Evolutionary conservation across 2,113 vertebrate species (phyloP).

Genomic region (Laterallus jamaicensis): DNA sequence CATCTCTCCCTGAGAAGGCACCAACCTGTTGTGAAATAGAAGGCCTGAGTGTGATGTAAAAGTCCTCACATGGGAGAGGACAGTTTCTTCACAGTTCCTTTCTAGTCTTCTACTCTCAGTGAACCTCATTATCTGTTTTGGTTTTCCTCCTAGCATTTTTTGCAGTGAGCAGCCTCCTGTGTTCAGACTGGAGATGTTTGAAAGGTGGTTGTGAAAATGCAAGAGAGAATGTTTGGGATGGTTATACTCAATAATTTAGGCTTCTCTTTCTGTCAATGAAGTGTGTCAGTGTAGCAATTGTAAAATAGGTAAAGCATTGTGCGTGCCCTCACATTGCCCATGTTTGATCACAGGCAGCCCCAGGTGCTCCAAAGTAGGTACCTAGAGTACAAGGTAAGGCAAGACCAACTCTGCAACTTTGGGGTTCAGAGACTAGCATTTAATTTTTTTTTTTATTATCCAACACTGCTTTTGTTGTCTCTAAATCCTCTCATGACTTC

Average conservation of each 20-base stretch:
- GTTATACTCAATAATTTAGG: not conserved
- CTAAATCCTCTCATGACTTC: not conserved
- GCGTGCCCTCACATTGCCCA: not conserved
- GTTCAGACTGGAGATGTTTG: not conserved
- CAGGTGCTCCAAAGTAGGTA: not conserved
- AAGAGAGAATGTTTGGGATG: not conserved
- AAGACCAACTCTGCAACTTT: not conserved
- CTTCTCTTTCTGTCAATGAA: not conserved
- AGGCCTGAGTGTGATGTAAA: not conserved
- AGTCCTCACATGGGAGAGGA: not conserved
- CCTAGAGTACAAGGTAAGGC: not conserved
- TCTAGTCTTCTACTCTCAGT: not conserved
- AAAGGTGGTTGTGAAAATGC: not conserved
- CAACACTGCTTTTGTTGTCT: not conserved
- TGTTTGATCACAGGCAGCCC: not conserved
- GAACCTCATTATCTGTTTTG: not conserved
- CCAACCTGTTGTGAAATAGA: not conserved
- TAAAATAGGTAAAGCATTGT: not conserved
- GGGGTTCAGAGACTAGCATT: not conserved
- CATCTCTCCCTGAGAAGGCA: constrained; percentile 29
- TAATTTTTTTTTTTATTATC: not conserved
- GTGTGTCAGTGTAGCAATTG: not conserved
- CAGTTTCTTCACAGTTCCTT: not conserved
- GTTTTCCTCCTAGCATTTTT: not conserved
- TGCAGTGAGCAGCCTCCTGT: not conserved